Conservation (phyloP, 2,797 vertebrate species). For the Holocentrus rufus region DNA sequence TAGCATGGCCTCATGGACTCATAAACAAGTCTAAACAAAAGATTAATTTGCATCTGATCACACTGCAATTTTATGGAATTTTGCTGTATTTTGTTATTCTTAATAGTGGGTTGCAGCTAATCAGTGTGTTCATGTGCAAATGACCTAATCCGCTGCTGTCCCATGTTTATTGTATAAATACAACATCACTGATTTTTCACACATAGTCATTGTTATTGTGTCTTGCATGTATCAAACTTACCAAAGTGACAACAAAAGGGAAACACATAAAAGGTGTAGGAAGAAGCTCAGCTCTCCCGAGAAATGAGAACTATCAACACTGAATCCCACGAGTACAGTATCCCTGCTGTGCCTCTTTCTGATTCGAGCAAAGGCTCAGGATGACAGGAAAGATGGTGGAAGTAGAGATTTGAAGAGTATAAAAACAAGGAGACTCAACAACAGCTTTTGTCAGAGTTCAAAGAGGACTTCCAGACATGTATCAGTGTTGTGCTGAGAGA, state of each 20-base stretch:
- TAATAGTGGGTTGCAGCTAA: too few species aligned
- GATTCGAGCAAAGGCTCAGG: not conserved
- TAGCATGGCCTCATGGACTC: too few species aligned
- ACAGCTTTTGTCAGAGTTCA: too few species aligned
- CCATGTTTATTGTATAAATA: too few species aligned
- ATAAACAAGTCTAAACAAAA: too few species aligned
- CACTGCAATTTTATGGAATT: too few species aligned
- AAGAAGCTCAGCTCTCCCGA: not conserved
- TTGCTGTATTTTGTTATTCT: too few species aligned
- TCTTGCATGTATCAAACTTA: not conserved
- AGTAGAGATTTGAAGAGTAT: not conserved
- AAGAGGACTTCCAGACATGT: not conserved
- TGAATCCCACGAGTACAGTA: conserved; percentile 14
- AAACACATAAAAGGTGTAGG: not conserved
- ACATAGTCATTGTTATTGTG: not conserved
- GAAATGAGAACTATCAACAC: conserved; percentile 11
- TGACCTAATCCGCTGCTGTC: too few species aligned
- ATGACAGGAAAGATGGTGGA: conserved; percentile 15
- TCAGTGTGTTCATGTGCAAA: not conserved
- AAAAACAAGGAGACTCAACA: not conserved
- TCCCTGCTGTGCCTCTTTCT: conserved; percentile 23
- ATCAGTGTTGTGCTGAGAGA: conserved; percentile 5
- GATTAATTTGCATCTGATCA: too few species aligned
- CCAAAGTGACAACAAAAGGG: conserved; percentile 7
- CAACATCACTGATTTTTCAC: too few species aligned